Conservation (phyloP, 2,888 invertebrate genomes). For the Incurvaria masculella region DNA sequence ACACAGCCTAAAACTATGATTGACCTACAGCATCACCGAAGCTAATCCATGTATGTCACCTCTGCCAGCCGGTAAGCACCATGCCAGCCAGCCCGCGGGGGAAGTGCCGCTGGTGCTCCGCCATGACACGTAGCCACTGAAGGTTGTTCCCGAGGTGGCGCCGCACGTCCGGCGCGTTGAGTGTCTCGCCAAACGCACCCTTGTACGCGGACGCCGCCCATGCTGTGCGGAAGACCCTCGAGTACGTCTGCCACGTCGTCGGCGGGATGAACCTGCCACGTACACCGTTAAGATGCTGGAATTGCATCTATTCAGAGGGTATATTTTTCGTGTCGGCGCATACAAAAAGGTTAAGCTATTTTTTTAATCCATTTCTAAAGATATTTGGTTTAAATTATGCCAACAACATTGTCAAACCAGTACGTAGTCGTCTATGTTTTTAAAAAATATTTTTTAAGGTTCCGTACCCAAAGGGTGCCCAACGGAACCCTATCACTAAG, state of each 20-base stretch:
- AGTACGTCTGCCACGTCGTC: constrained; percentile 64
- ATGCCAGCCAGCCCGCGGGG: constrained; percentile 51
- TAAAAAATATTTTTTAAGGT: too few species aligned
- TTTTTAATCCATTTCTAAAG: too few species aligned
- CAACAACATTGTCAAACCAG: too few species aligned
- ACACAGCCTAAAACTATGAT: not conserved
- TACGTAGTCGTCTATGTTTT: too few species aligned
- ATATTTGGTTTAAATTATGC: too few species aligned
- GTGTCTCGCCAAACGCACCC: constrained; percentile 70
- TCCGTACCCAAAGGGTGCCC: too few species aligned
- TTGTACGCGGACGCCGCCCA: constrained; percentile 77
- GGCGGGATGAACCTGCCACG: constrained; percentile 16
- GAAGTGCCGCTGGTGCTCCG: constrained; percentile 53
- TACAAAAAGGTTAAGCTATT: too few species aligned
- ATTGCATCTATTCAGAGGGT: too few species aligned
- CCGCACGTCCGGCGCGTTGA: constrained; percentile 63
- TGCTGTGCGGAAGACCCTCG: constrained; percentile 62
- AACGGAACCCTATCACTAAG: too few species aligned
- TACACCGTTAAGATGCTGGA: too few species aligned
- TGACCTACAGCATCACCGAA: not conserved
- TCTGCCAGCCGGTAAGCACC: constrained; percentile 58
- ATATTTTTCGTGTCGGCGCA: too few species aligned
- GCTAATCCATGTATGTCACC: too few species aligned
- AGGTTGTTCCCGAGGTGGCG: constrained; percentile 69
- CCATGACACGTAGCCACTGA: constrained; percentile 66